phyloP scores from a whole-genome alignment of 2,888 invertebrate species.

The Hemistola chrysoprasaria region DNA sequence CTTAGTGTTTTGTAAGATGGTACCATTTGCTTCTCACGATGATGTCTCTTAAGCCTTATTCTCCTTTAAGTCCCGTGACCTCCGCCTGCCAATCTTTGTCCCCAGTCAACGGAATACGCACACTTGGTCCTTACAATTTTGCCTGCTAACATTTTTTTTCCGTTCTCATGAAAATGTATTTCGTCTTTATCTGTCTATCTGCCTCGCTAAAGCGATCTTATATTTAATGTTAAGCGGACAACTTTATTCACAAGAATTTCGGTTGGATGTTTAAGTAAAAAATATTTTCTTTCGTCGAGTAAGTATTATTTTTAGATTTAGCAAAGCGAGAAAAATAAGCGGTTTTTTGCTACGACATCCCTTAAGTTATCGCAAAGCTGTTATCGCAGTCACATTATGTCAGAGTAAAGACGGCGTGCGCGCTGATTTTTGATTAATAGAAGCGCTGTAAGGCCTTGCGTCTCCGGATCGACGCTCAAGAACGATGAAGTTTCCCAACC shows the following conservation, averaged over 20 bases:
- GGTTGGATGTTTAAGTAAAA: conserved; percentile 47
- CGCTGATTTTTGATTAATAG: conserved; percentile 24
- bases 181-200: conserved; percentile 68
- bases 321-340: conserved; percentile 44
- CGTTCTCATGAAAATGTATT: conserved; percentile 69
- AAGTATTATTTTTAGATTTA: conserved; percentile 55
- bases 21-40: conserved; percentile 44
- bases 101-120: conserved; percentile 57
- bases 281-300: conserved; percentile 44
- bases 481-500: conserved; percentile 70
- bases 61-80: conserved; percentile 25
- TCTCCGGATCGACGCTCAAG: conserved; percentile 45
- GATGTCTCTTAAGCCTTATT: conserved; percentile 50
- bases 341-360: conserved; percentile 29
- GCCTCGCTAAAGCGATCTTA: conserved; percentile 66
- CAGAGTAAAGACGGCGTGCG: conserved; percentile 8
- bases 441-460: conserved; percentile 16
- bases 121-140: conserved; percentile 59
- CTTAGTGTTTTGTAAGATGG: conserved; percentile 45
- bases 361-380: conserved; percentile 30
- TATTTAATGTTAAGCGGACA: conserved; percentile 68
- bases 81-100: conserved; percentile 55
- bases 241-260: conserved; percentile 61
- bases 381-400: conserved; percentile 22
- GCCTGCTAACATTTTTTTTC: conserved; percentile 62